Conservation (phyloP, 2,888 invertebrate species). For the Apomyelois bistriatella region DNA sequence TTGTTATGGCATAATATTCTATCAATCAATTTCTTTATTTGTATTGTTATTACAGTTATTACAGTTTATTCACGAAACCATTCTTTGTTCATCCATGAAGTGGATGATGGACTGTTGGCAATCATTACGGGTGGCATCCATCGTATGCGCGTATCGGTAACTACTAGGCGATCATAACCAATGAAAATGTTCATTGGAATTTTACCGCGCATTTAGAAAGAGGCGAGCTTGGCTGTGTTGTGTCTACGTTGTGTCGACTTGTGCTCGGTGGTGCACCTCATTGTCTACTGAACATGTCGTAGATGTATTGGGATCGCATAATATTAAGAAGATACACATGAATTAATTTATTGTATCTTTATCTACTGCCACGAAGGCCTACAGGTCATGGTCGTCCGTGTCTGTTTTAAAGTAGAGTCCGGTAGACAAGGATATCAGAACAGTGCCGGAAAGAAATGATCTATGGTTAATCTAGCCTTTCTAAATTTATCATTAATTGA, state of each 20-base stretch:
- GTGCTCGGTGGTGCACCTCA: conserved; percentile 19
- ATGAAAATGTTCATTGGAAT: conserved; percentile 29
- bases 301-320: conserved; percentile 26
- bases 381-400: conserved; percentile 19
- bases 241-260: neutral
- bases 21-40: too few species aligned
- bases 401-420: conserved; percentile 41
- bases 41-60: too few species aligned
- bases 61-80: neutral
- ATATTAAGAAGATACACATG: neutral
- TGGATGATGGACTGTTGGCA: neutral
- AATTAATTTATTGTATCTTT: too few species aligned
- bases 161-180: conserved; percentile 50
- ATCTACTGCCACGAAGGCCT: too few species aligned
- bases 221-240: neutral
- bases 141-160: conserved; percentile 53
- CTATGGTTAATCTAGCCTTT: too few species aligned
- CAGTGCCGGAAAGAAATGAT: conserved; percentile 17
- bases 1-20: too few species aligned
- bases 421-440: conserved; percentile 47
- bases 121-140: conserved; percentile 46
- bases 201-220: conserved; percentile 18
- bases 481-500: too few species aligned
- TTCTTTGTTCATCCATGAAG: neutral
- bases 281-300: conserved; percentile 31